phyloP scores from a whole-genome alignment of 2,797 vertebrate species.

The Pogonophryne albipinna region DNA sequence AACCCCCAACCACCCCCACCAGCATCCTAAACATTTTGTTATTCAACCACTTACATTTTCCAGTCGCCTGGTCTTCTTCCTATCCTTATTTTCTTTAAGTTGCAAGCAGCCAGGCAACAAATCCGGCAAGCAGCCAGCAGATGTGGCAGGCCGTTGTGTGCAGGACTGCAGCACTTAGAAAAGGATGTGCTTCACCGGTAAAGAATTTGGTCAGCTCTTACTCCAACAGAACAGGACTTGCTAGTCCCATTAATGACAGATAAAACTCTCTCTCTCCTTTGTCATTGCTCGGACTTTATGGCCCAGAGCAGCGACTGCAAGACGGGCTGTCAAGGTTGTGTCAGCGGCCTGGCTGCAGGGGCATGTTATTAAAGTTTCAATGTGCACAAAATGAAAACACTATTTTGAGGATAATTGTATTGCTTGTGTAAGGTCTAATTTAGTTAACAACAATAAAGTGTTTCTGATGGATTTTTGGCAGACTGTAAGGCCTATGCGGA shows the following conservation, averaged over 20 bases:
- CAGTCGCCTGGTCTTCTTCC: constrained; percentile 62
- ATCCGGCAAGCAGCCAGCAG: constrained; percentile 71
- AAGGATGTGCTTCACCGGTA: constrained; percentile 75
- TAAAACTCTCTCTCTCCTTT: constrained; percentile 37
- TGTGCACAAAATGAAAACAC: background rate
- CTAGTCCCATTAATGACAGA: constrained; percentile 69
- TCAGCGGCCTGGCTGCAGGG: constrained; percentile 4
- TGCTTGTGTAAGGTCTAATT: constrained; percentile 6
- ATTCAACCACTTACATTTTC: constrained; percentile 80
- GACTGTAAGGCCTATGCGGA: background rate
- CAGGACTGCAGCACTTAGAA: constrained; percentile 57
- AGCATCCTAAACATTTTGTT: constrained; percentile 72
- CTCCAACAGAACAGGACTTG: constrained; percentile 48
- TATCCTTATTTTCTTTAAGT: constrained; percentile 19
- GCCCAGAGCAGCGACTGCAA: constrained; percentile 31
- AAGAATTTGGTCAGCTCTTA: constrained; percentile 69
- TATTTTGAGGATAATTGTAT: background rate
- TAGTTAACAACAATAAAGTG: background rate
- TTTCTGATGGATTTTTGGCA: constrained; percentile 9
- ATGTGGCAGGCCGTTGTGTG: constrained; percentile 69
- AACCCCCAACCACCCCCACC: constrained; percentile 2
- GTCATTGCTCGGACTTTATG: constrained; percentile 6
- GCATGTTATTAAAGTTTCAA: background rate
- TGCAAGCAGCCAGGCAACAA: constrained; percentile 59
- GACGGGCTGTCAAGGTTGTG: background rate